A percentile compares a stretch with the other conserved stretches of the same genome.
Evolutionary conservation across 2,888 invertebrate species (phyloP).

Genomic region (Linyphia triangularis): DNA sequence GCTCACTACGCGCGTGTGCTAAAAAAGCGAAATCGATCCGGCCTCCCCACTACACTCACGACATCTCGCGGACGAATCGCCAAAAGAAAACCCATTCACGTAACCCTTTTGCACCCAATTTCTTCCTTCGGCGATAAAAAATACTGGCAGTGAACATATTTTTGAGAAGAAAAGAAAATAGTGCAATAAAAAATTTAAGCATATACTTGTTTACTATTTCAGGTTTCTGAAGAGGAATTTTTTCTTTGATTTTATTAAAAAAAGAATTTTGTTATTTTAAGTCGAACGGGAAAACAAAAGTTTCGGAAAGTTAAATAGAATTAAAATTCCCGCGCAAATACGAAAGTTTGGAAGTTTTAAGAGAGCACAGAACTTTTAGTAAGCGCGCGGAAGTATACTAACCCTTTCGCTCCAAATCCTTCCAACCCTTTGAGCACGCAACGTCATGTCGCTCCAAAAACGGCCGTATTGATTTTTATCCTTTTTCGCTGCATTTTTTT

Average conservation of each 20-base stretch:
- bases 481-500: not conserved
- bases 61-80: conserved; percentile 65
- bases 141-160: too few relatives aligned
- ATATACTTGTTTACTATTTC: not conserved
- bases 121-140: not conserved
- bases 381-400: conserved; percentile 25
- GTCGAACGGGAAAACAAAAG: not conserved
- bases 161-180: too few relatives aligned
- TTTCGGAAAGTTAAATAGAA: not conserved
- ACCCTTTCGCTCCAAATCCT: conserved; percentile 51
- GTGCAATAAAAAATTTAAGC: not conserved
- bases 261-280: not conserved
- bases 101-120: not conserved
- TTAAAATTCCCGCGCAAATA: conserved; percentile 59
- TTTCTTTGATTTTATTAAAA: not conserved
- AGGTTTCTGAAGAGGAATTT: not conserved
- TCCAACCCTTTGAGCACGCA: conserved; percentile 55
- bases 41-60: conserved; percentile 64
- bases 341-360: not conserved
- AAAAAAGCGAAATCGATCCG: conserved; percentile 73
- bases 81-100: conserved; percentile 38
- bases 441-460: conserved; percentile 27
- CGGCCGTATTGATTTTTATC: conserved; percentile 33
- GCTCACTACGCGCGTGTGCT: conserved; percentile 50
- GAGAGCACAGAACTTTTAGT: conserved; percentile 45